Evolutionary conservation across 2,113 vertebrate species (phyloP), one percentile per base, ranked within the genome.

Genomic region (Ancistrus triradiatus): DNA sequence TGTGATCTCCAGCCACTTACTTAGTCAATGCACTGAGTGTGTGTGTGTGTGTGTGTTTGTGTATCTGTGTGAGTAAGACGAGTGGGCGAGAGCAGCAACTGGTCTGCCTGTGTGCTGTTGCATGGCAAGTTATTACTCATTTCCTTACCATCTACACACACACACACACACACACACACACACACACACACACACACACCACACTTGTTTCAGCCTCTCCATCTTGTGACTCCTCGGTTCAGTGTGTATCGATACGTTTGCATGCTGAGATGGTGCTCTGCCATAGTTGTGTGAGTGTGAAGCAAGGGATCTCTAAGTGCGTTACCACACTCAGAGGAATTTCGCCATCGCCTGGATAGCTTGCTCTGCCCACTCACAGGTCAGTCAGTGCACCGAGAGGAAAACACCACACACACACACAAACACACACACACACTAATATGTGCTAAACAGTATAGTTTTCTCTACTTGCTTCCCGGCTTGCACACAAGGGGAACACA

Each of bases 101-200:
- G 86, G 86, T 82, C 85, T 86, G 84, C 82, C 76, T 86, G 78
- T 85, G 85, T 84, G 84, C 82, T 82, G 86, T 74, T 81, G 86
- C 84, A 83, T 82, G 86, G 84, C 84, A 85, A 78, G 85, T 83
- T 87, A 89, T 89, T 89, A 89, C 85, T 88, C 86, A 89, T 85
- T 88, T 88, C 85, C 85, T 87, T 72, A 86, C 83, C 84, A 80
- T 84, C 79, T 79, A 76, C 74, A 84, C 79, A 80, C 76, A 77
- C 71, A 51, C 49, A 43, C 53, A 44, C 31, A 46, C 63, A 59
- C 66, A 50, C 60, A 60, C 47, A 42, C 58, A 58, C 56, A 48
- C 56, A 61, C 56, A 25, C 49, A 50, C 62, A 46, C 51, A 58
- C 63, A 58, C 37, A 51, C 49, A 49, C 60, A 42, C n/a, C n/a